Evolutionary conservation across 2,888 invertebrate species (phyloP), one percentile per base, ranked within the genome.

Genomic region (Lepidochrysops patricia): DNA sequence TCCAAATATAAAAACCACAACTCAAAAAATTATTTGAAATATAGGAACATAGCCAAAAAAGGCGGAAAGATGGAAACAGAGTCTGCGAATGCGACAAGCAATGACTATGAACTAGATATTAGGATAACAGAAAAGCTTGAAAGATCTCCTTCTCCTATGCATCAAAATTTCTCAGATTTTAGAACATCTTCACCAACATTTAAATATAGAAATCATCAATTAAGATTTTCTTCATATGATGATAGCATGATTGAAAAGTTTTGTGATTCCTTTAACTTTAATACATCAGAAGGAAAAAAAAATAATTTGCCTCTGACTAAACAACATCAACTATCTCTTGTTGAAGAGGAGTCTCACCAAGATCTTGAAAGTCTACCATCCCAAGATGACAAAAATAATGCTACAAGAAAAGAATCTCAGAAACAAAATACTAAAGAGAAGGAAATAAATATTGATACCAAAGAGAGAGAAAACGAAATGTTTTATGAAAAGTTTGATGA

Each of bases 341-440:
- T 90, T 2, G 90, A 90, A 76, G 90, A 90, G 67, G 90, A 90
- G 67, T 89, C 88, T 0, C 81, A 80, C 2, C 89, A 89, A 71
- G 90, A 90, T 62, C 66, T 87, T 13, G 89, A 89, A 34, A 86
- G 84, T 70, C 75, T 79, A 1, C 82, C 82, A 15, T 86, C 86
- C 4, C 84, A 86, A 13, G 29, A 32, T 54, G 12, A 1, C 23
- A 23, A 23, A 43, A 43, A 43, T 43, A 43, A 23, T 43, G 23
- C 13, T 23, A 3, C 19, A 19, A 6, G 23, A 34, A 43, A 57
- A n/a, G 61, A 61, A 52, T 29, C 27, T 5, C 56, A 63, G 15
- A 12, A 26, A 6, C 9, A 15, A 15, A 43, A 54, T 35, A 57
- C 27, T 50, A 43, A 19, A 35, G 58, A 60, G 29, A 59, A 60